phyloP scores from a whole-genome alignment of 2,113 vertebrate species.

The Mesoclemmys tuberculata region DNA sequence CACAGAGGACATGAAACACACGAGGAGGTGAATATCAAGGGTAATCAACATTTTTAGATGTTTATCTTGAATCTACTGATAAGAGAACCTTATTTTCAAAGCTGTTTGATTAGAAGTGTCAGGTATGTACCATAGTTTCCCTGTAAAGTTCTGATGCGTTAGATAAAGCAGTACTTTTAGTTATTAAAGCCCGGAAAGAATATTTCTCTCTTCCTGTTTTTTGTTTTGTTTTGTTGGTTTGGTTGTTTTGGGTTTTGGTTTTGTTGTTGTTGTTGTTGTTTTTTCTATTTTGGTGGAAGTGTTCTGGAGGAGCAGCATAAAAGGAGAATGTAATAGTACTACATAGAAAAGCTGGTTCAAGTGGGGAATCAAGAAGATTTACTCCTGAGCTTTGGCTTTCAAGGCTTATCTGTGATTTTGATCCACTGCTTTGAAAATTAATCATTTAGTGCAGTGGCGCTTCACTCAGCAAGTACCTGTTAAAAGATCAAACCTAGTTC shows the following conservation, averaged over 20 bases:
- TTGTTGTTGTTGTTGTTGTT: no score
- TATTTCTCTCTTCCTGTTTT: accelerated
- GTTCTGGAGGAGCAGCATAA: background rate
- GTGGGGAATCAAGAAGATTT: background rate
- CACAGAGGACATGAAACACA: background rate
- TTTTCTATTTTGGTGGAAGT: no score
- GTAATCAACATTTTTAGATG: background rate
- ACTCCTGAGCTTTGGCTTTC: background rate
- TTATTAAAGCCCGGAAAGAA: accelerated
- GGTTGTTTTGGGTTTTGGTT: no score
- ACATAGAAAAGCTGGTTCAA: background rate
- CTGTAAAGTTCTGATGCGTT: background rate
- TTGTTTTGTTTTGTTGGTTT: accelerated
- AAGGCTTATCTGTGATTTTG: background rate
- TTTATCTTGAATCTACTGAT: constrained; percentile 24
- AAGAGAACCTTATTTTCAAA: background rate
- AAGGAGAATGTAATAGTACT: background rate
- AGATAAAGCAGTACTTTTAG: background rate
- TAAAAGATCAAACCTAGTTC: background rate
- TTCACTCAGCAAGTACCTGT: background rate
- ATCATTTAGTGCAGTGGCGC: background rate
- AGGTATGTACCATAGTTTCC: background rate
- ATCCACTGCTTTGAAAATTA: background rate
- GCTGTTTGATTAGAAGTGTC: constrained; percentile 8
- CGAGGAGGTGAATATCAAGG: accelerated